Conservation (phyloP, 2,888 invertebrate genomes). For the Sicus ferrugineus region DNA sequence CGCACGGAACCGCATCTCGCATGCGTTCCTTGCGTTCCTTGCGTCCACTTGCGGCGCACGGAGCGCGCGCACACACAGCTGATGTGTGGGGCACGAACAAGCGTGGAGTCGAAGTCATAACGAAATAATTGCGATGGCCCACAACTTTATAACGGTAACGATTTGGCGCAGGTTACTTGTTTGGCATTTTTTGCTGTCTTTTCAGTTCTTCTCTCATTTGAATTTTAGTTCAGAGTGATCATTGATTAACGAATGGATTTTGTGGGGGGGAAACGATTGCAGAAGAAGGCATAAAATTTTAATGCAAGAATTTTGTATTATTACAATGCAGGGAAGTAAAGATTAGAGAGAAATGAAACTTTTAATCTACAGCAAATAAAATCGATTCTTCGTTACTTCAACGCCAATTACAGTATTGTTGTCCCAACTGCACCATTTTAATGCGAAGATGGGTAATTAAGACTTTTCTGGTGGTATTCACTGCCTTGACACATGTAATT, state of each 20-base stretch:
- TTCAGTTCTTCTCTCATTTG: neutral
- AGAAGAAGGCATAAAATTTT: too few relatives aligned
- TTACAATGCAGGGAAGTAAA: too few relatives aligned
- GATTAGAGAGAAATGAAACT: too few relatives aligned
- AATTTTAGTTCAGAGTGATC: neutral
- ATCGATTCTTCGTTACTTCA: too few relatives aligned
- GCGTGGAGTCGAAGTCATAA: slow-evolving; percentile 28
- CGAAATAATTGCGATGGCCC: slow-evolving; percentile 59
- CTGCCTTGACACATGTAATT: too few relatives aligned
- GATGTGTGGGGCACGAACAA: slow-evolving; percentile 1
- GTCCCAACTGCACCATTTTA: neutral
- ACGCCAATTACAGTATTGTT: too few relatives aligned
- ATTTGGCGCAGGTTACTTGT: slow-evolving; percentile 41
- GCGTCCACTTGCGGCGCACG: neutral
- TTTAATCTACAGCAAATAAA: too few relatives aligned
- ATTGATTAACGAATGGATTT: too few relatives aligned
- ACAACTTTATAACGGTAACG: slow-evolving; percentile 59
- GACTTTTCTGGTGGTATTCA: too few relatives aligned
- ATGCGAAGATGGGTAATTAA: too few relatives aligned
- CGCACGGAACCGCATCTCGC: neutral
- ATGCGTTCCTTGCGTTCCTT: neutral
- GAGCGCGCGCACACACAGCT: slow-evolving; percentile 16
- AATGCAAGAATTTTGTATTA: too few relatives aligned
- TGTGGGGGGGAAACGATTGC: too few relatives aligned
- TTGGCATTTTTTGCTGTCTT: neutral